phyloP scores from a whole-genome alignment of 2,797 vertebrate genomes.

The Remorina albescens region DNA sequence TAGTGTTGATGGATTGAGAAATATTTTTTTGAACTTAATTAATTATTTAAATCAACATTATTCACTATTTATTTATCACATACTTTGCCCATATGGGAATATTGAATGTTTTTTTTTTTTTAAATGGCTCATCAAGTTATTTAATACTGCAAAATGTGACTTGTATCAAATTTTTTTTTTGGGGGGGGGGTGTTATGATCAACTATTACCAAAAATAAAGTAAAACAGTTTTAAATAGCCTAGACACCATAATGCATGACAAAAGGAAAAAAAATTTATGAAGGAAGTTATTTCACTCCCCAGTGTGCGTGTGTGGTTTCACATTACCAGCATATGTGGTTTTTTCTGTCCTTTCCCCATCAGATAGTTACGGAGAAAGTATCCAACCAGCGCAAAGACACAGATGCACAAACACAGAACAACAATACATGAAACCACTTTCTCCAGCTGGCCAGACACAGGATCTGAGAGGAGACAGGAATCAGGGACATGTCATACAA shows the following conservation, averaged over 20 bases:
- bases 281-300: not conserved
- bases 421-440: conserved; percentile 60
- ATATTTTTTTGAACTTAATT: conserved; percentile 6
- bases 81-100: not conserved
- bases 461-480: conserved; percentile 63
- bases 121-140: not conserved
- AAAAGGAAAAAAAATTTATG: not conserved
- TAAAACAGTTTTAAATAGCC: not conserved
- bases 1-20: not conserved
- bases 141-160: not conserved
- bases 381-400: conserved; percentile 50
- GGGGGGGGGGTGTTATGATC: too few species aligned
- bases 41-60: not conserved
- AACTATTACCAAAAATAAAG: not conserved
- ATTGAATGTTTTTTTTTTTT: too few species aligned
- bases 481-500: conserved; percentile 1
- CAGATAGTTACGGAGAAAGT: conserved; percentile 68
- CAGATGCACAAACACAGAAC: conserved; percentile 66
- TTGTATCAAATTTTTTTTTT: too few species aligned
- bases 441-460: conserved; percentile 53
- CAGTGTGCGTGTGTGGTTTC: conserved; percentile 11
- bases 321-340: conserved; percentile 70
- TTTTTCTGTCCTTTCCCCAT: conserved; percentile 62
- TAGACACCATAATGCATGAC: too few species aligned
- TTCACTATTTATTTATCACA: not conserved